Evolutionary conservation across 2,797 vertebrate genomes (phyloP), one percentile per base, ranked within the genome.

Genomic region (Pelochelys cantorii): DNA sequence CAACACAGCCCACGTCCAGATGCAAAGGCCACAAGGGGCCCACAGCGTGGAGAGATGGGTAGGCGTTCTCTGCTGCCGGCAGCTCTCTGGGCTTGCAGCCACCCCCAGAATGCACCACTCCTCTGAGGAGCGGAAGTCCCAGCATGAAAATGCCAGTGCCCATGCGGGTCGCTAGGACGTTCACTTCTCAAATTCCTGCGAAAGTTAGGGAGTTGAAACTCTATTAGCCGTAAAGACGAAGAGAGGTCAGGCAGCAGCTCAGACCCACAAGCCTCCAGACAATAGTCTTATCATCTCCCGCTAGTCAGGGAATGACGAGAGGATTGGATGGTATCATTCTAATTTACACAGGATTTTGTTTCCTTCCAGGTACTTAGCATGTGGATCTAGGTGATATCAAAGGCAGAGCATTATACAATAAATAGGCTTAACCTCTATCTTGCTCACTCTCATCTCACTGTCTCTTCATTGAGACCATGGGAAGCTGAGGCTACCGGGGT

Each of bases 261-360:
- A 75, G 71, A 84, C 84, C 88, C 74, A 48, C 22, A 60, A 0
- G 65, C 74, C 89, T 65, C 71, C 93, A 94, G 95, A 95, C 89
- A 94, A 79, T 90, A 89, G 94, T 86, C 87, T 95, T 90, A 93
- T 91, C 82, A 3, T 89, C 93, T 5, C 54, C 88, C 34, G 37
- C 92, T 84, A 34, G 87, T 31, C 83, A 92, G 92, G 93, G 86
- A 79, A 87, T 87, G 84, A 93, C 91, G 88, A 91, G 83, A 88
- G 95, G 95, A 90, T 95, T 90, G 96, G 96, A 94, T 93, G 94
- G 89, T 92, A 93, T 97, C 95, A 74, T 95, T 95, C 95, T 96
- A 96, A 96, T 94, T 95, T 94, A 94, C 95, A 95, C 79, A 74
- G 95, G 95, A 96, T 97, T 96, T 95, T 95, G 93, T 95, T 97